Percentiles rank a stretch among this genome's conserved stretches.
Evolutionary conservation across 2,113 vertebrate genomes (phyloP).

Genomic region (Paedocypris sp.): DNA sequence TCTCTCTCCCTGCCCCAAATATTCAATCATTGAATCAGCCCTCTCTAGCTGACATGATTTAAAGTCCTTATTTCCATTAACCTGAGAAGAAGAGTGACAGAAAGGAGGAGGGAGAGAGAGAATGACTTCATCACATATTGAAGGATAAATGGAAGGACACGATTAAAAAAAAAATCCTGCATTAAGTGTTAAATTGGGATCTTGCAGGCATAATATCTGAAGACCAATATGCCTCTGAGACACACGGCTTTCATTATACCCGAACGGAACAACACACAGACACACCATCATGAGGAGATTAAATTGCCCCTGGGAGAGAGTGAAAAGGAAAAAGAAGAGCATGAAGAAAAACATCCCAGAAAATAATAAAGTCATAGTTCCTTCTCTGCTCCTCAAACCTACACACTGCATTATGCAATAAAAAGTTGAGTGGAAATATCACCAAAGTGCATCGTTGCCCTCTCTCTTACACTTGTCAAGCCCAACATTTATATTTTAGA

Average conservation of each 20-base stretch:
- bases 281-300: neutral
- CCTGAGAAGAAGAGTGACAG: slow-evolving; percentile 9
- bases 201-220: slow-evolving; percentile 21
- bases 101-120: slow-evolving; percentile 3
- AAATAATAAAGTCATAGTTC: slow-evolving; percentile 12
- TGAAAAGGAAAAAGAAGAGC: neutral
- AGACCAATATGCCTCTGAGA: slow-evolving; percentile 11
- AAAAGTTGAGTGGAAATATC: neutral
- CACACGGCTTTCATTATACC: slow-evolving; percentile 7
- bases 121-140: slow-evolving; percentile 15
- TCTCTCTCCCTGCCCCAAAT: slow-evolving; percentile 15
- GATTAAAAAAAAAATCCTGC: slow-evolving; percentile 18
- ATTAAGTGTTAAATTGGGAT: slow-evolving; percentile 25
- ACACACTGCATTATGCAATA: neutral
- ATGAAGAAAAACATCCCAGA: slow-evolving; percentile 9
- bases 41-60: slow-evolving; percentile 28
- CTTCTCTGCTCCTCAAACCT: neutral
- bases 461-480: neutral
- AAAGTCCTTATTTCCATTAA: slow-evolving; percentile 27
- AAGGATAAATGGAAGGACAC: slow-evolving; percentile 20
- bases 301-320: slow-evolving; percentile 1
- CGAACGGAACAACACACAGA: neutral
- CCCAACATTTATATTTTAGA: neutral
- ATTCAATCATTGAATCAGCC: slow-evolving; percentile 27
- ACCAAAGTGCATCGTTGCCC: neutral